A percentile compares a stretch with the other conserved stretches of the same genome.
phyloP scores from a whole-genome alignment of 2,113 vertebrate genomes.

The Smithornis capensis region DNA sequence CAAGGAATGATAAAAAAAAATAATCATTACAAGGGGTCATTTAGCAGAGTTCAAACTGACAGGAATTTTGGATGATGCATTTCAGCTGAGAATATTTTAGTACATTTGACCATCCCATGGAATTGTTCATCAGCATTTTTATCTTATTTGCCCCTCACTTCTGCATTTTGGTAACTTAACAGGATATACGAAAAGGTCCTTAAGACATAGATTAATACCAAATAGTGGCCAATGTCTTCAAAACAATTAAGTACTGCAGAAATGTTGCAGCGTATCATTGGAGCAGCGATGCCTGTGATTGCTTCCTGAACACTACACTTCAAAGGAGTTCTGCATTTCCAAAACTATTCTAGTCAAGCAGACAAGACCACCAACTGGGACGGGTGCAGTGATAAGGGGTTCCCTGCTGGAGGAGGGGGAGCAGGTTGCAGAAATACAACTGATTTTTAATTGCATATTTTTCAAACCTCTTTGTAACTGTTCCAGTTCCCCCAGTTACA shows the following conservation, averaged over 20 bases:
- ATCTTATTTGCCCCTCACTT: not conserved
- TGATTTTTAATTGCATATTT: not conserved
- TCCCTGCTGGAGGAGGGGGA: not conserved
- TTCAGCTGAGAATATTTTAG: not conserved
- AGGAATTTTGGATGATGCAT: not conserved
- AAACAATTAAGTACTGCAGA: not conserved
- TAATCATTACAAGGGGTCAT: not conserved
- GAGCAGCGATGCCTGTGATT: not conserved
- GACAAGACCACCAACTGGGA: not conserved
- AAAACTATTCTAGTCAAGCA: not conserved
- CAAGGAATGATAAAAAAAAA: not conserved
- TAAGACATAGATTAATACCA: not conserved
- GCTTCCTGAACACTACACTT: not conserved
- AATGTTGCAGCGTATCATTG: not conserved
- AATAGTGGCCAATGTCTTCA: not conserved
- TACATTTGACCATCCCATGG: not conserved
- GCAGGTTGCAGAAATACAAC: not conserved
- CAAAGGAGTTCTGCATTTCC: not conserved
- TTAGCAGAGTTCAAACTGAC: not conserved
- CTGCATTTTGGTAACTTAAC: not conserved
- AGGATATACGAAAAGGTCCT: not conserved
- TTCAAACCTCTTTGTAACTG: not conserved
- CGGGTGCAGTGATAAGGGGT: not conserved
- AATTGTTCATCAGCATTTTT: not conserved
- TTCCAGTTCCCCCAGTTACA: not conserved